These are phyloP conservation scores for Podarcis lilfordi DNA, from an alignment of 2,797 vertebrate species.

Conservation along the genomic window DNA sequence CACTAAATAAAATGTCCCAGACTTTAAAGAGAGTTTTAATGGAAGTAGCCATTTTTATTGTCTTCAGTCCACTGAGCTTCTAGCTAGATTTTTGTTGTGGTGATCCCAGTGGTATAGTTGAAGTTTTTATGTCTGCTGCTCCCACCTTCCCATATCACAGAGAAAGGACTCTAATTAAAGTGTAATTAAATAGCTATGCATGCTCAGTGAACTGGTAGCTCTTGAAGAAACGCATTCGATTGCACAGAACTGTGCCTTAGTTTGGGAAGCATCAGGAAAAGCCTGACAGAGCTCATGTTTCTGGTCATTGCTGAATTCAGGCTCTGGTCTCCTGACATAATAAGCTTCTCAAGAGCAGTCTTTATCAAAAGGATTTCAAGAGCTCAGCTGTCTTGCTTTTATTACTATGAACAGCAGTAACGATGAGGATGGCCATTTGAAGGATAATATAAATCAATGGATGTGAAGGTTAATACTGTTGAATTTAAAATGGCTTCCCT, in stretches of 20 bases:
- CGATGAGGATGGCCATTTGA: conserved; percentile 40
- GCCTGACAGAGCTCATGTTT: conserved; percentile 68
- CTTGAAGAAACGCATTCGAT: conserved; percentile 33
- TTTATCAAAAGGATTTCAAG: conserved; percentile 60
- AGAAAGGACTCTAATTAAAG: conserved; percentile 41
- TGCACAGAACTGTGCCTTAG: conserved; percentile 35
- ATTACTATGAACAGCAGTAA: conserved; percentile 51
- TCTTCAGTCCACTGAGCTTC: conserved; percentile 30
- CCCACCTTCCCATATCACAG: conserved; percentile 30
- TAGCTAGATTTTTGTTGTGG: conserved; percentile 43
- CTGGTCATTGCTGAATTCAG: conserved; percentile 37
- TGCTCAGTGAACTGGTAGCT: conserved; percentile 31
- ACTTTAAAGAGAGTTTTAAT: conserved; percentile 30
- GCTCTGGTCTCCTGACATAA: conserved; percentile 53
- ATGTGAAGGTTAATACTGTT: conserved; percentile 39
- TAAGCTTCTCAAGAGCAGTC: conserved; percentile 54
- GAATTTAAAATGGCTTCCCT: conserved; percentile 12
- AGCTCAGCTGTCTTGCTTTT: conserved; percentile 51
- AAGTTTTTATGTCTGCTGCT: conserved; percentile 42
- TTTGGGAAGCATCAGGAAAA: conserved; percentile 56
- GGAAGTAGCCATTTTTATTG: conserved; percentile 19
- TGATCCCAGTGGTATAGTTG: conserved; percentile 27
- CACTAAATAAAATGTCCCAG: conserved; percentile 24
- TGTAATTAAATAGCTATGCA: conserved; percentile 30
- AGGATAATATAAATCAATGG: conserved; percentile 46